These are phyloP conservation scores for Heptranchias perlo DNA, from an alignment of 2,113 vertebrate genomes.

Conservation along the genomic window DNA sequence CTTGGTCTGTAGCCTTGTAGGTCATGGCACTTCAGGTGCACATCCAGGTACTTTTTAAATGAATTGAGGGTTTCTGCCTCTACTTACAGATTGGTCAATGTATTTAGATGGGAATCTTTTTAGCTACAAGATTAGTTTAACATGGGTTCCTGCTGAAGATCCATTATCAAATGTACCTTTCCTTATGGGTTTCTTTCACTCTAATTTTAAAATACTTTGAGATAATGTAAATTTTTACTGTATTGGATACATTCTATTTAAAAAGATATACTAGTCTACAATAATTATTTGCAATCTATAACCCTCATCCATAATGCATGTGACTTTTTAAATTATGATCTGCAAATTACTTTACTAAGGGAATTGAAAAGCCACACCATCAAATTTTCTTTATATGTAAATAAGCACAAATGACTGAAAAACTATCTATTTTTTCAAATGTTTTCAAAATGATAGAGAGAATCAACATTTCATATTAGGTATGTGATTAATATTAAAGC, in stretches of 20 bases:
- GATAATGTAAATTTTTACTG: neutral
- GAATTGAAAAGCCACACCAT: neutral
- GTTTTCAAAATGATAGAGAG: neutral
- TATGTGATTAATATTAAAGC: neutral
- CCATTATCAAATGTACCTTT: neutral
- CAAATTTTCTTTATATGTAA: slow-evolving; percentile 29
- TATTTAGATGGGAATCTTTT: neutral
- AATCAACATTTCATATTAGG: neutral
- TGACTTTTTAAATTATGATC: neutral
- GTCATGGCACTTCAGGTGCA: no score
- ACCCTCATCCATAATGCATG: neutral
- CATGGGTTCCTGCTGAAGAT: neutral
- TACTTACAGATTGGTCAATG: neutral
- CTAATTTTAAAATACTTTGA: neutral
- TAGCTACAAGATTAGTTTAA: neutral
- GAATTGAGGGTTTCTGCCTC: no score
- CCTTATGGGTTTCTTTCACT: neutral
- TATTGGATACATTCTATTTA: slow-evolving; percentile 15
- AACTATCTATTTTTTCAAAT: slow-evolving; percentile 35
- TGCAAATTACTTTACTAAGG: neutral
- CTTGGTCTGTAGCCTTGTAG: no score
- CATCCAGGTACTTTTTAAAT: no score
- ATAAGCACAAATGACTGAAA: slow-evolving; percentile 15
- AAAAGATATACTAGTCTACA: neutral
- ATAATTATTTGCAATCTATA: slow-evolving; percentile 13